Base-by-base conservation (phyloP, 2,113 vertebrate species). In the Symphodus melops region DNA sequence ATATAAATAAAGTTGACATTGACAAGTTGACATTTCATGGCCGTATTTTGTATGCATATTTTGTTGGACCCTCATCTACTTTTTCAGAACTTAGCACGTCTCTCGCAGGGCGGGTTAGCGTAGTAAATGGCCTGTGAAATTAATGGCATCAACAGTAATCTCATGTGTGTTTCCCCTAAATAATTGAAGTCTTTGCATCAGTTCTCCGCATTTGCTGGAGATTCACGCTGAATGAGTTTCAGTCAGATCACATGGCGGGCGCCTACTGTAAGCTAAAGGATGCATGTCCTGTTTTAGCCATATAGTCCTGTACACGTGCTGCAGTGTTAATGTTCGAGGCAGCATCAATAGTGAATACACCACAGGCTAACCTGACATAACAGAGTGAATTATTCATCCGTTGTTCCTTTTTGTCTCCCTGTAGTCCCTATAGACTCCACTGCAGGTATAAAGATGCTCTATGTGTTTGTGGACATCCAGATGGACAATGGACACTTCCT, bases 401-500 rank as follows among this genome's bases (percentile, higher is more conserved):
- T 69, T 61, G 86, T 80, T 83, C 46, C 51, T 86, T 62, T 89
- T 59, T 75, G 48, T 66, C 68, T 82, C 59, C 56, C 61, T 52
- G 25, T 84, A 99, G 98, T 99, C 85, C 98, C 98, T 67, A 97
- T 99, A 14, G 97, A 99, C 23, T 84, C 95, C 72, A 96, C 94
- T 0, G 93, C 90, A 54, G 97, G 96, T 14, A 94, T 99, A 81
- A 96, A 96, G 90, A 97, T 98, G 95, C 94, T 99, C 5, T 99
- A 99, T 2, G 95, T 99, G 80, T 99, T 99, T 12, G 98, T 99
- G 88, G 98, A 99, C 77, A 98, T 99, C 91, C 96, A 96, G 92
- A 96, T 99, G 44, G 98, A 99, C 89, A 94, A 96, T 0, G 82
- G 94, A 28, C 98, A 99, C 93, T 96, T 99, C 51, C 91, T 99